These are phyloP conservation scores for Nothocercus nigrocapillus DNA, from an alignment of 2,113 vertebrate genomes.

Conservation along the genomic window DNA sequence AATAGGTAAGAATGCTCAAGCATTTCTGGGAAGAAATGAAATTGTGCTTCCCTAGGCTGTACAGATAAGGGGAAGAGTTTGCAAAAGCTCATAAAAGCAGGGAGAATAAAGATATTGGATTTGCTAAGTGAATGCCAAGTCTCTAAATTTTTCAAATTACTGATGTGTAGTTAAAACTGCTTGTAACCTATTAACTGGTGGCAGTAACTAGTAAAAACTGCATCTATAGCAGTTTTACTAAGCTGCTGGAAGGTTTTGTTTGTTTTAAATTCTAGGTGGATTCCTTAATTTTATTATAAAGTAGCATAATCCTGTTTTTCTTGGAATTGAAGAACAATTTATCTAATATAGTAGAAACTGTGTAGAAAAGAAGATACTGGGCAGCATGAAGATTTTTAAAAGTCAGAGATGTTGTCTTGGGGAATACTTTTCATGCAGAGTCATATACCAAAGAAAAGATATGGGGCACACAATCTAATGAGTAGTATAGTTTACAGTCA, in stretches of 20 bases:
- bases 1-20: slow-evolving; percentile 2
- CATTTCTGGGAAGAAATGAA: background rate
- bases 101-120: background rate
- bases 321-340: background rate
- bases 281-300: background rate
- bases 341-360: background rate
- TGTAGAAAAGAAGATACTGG: background rate
- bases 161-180: background rate
- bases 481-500: background rate
- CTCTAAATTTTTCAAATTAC: background rate
- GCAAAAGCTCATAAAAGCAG: background rate
- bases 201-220: background rate
- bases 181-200: background rate
- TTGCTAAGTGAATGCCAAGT: background rate
- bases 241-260: fast-evolving
- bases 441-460: background rate
- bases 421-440: background rate
- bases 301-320: background rate
- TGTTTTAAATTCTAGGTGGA: background rate
- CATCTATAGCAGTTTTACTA: background rate
- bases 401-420: background rate
- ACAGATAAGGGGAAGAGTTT: background rate
- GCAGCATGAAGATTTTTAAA: background rate
- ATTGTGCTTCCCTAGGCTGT: background rate
- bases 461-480: background rate